A percentile compares a stretch with the other conserved stretches of the same genome.
These are phyloP conservation scores for Xenopus laevis DNA, from an alignment of 2,113 vertebrate species.

Conservation along the genomic window DNA sequence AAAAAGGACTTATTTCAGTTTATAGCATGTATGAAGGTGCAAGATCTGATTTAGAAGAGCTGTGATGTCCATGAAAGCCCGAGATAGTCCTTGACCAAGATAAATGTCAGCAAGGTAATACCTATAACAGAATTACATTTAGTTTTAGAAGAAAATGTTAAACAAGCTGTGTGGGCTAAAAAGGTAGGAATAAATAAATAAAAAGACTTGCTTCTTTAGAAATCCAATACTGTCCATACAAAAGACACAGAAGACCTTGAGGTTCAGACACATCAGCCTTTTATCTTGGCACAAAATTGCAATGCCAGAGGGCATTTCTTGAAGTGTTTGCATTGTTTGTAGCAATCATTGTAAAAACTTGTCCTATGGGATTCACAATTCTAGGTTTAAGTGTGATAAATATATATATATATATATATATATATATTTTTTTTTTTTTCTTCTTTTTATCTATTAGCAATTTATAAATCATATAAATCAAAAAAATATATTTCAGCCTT, in stretches of 20 bases:
- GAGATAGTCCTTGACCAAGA: too few species aligned
- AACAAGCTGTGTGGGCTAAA: constrained; percentile 30
- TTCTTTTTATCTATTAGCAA: too few species aligned
- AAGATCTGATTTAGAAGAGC: too few species aligned
- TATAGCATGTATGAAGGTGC: too few species aligned
- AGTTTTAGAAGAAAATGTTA: constrained; percentile 38
- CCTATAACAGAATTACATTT: constrained; percentile 34
- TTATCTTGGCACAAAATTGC: too few species aligned
- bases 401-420: too few species aligned
- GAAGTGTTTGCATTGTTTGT: constrained; percentile 10
- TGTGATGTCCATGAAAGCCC: too few species aligned
- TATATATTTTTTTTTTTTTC: background rate
- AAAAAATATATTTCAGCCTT: too few species aligned
- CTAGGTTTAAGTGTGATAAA: too few species aligned
- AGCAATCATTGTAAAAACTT: background rate
- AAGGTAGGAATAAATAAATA: constrained; percentile 40
- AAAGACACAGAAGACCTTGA: constrained; percentile 44
- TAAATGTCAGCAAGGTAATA: constrained; percentile 46
- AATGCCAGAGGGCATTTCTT: background rate
- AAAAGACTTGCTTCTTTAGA: constrained; percentile 38
- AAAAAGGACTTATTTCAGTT: too few species aligned
- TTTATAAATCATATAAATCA: too few species aligned
- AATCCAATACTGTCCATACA: constrained; percentile 48
- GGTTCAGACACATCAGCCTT: background rate
- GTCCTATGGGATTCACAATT: background rate